Percentiles rank a stretch among this genome's conserved stretches.
phyloP scores from a whole-genome alignment of 2,797 vertebrate genomes.

The Sebastolobus altivelis region DNA sequence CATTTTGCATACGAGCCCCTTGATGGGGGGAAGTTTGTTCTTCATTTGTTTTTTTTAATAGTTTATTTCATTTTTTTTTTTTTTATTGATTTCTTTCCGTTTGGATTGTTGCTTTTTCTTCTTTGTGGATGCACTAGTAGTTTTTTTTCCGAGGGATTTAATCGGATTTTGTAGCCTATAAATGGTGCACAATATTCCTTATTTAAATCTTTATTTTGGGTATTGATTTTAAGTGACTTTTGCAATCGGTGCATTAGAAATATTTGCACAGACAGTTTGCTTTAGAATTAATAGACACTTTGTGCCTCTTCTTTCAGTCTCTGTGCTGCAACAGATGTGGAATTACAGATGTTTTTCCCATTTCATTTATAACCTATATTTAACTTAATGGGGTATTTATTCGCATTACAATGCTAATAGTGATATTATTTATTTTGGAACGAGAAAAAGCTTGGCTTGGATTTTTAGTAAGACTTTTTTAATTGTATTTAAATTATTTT shows the following conservation, averaged over 20 bases:
- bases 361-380: not conserved
- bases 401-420: not conserved
- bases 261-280: not conserved
- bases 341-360: slow-evolving; percentile 9
- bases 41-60: not conserved
- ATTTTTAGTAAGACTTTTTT: not conserved
- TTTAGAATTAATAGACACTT: not conserved
- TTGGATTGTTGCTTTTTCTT: not conserved
- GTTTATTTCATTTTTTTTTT: not conserved
- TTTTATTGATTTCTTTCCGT: not conserved
- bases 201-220: not conserved
- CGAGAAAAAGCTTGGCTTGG: not conserved
- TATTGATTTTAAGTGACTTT: not conserved
- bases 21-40: not conserved
- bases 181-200: not conserved
- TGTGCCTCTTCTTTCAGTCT: not conserved
- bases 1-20: not conserved
- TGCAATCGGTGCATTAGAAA: not conserved
- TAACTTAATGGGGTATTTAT: not conserved
- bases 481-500: not conserved
- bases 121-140: not conserved
- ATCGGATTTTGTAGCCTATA: not conserved
- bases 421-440: not conserved
- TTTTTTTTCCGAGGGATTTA: not conserved
- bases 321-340: slow-evolving; percentile 34